phyloP scores from a whole-genome alignment of 2,888 invertebrate genomes.

The Napeogenes sylphis region DNA sequence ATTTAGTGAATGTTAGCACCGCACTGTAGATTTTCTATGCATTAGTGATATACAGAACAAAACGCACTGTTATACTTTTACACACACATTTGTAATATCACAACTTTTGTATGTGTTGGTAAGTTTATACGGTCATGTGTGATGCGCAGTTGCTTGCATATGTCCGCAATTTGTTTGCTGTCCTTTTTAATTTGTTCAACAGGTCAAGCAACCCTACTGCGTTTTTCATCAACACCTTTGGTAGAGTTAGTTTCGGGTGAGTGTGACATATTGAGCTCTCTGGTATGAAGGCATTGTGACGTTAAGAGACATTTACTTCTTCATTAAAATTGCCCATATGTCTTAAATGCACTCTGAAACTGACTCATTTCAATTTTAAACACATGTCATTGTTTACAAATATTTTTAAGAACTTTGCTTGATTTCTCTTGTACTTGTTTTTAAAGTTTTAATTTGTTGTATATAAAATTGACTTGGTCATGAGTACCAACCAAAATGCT shows the following conservation, averaged over 20 bases:
- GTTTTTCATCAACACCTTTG: constrained; percentile 84
- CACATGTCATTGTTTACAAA: constrained; percentile 18
- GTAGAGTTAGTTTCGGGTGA: constrained; percentile 85
- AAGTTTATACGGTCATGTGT: constrained; percentile 59
- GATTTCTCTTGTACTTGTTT: constrained; percentile 9
- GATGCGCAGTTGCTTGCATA: constrained; percentile 55
- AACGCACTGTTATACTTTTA: too few species aligned
- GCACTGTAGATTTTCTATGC: background rate
- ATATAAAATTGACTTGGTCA: constrained; percentile 3
- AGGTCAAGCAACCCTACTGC: constrained; percentile 83
- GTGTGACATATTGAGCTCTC: constrained; percentile 76
- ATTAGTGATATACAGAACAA: background rate
- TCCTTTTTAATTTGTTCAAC: constrained; percentile 80
- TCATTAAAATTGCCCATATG: constrained; percentile 60
- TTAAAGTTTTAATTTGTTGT: constrained; percentile 10
- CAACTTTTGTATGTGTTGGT: constrained; percentile 18
- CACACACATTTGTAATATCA: background rate
- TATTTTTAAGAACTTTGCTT: constrained; percentile 14
- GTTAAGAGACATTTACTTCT: constrained; percentile 64
- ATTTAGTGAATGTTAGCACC: constrained; percentile 2
- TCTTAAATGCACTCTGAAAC: constrained; percentile 75
- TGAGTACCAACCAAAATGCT: too few species aligned
- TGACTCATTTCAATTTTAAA: constrained; percentile 54
- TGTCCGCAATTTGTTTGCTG: constrained; percentile 61
- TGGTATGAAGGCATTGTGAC: constrained; percentile 75